Evolutionary conservation across 2,888 invertebrate genomes (phyloP).

Genomic region (Archaeoteleia sp.): DNA sequence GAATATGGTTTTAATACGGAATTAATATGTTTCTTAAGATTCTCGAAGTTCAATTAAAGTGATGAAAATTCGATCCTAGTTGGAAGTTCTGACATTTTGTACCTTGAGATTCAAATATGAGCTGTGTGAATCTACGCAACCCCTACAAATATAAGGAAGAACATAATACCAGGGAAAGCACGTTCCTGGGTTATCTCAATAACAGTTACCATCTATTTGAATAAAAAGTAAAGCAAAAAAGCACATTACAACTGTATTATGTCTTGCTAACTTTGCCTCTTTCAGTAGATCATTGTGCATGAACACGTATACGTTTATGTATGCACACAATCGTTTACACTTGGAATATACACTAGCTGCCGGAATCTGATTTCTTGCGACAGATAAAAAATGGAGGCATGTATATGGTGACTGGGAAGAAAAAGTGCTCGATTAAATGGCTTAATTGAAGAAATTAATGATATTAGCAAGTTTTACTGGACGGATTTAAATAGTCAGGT

Average conservation of each 20-base stretch:
- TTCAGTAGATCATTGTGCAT: neutral
- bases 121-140: constrained; percentile 19
- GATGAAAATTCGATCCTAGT: too few relatives aligned
- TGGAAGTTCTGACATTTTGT: too few relatives aligned
- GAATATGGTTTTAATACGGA: too few relatives aligned
- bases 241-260: constrained; percentile 54
- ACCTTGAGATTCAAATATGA: constrained; percentile 14
- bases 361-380: neutral
- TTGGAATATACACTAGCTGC: neutral
- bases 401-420: neutral
- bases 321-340: constrained; percentile 7
- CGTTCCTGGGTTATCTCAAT: constrained; percentile 57
- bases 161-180: constrained; percentile 49
- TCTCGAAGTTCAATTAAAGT: too few relatives aligned
- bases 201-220: constrained; percentile 57
- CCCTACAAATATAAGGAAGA: constrained; percentile 19
- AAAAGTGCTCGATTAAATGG: neutral
- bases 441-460: constrained; percentile 1
- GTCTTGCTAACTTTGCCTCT: constrained; percentile 36
- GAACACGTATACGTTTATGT: neutral
- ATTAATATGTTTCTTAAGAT: too few relatives aligned
- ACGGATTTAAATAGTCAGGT: neutral
- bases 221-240: constrained; percentile 30
- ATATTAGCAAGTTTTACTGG: neutral
- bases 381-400: neutral